These are phyloP conservation scores for Channallabes apus DNA, from an alignment of 2,797 vertebrate genomes.

Conservation along the genomic window DNA sequence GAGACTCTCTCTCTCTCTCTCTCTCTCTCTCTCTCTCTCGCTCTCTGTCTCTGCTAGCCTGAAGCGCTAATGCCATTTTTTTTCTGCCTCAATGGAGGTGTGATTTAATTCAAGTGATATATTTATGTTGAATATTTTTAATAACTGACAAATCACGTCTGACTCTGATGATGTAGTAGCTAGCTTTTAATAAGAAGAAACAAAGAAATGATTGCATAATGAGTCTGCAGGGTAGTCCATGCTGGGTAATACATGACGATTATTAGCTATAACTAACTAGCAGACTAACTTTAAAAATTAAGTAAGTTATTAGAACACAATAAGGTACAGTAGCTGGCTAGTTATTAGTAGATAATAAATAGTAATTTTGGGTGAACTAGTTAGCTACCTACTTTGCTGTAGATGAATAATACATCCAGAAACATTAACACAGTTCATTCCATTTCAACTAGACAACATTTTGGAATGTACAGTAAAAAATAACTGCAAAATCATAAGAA, in stretches of 20 bases:
- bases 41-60: conserved; percentile 52
- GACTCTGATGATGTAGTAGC: neutral
- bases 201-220: neutral
- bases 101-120: conserved; percentile 36
- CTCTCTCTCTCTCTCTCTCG: conserved; percentile 22
- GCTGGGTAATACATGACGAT: neutral
- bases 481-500: too few relatives aligned
- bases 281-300: neutral
- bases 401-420: neutral
- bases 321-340: neutral
- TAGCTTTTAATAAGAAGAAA: neutral
- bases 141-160: too few relatives aligned
- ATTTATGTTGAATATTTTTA: neutral
- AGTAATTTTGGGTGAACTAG: neutral
- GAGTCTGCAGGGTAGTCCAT: neutral
- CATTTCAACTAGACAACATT: neutral
- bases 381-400: neutral
- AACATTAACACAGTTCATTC: neutral
- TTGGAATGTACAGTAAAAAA: neutral
- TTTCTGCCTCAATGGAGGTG: conserved; percentile 71
- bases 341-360: neutral
- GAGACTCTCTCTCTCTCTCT: conserved; percentile 26
- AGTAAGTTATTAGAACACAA: neutral
- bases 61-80: conserved; percentile 60
- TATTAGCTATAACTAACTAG: neutral